Evolutionary conservation across 2,888 invertebrate species (phyloP).

Genomic region (Tuta absoluta): DNA sequence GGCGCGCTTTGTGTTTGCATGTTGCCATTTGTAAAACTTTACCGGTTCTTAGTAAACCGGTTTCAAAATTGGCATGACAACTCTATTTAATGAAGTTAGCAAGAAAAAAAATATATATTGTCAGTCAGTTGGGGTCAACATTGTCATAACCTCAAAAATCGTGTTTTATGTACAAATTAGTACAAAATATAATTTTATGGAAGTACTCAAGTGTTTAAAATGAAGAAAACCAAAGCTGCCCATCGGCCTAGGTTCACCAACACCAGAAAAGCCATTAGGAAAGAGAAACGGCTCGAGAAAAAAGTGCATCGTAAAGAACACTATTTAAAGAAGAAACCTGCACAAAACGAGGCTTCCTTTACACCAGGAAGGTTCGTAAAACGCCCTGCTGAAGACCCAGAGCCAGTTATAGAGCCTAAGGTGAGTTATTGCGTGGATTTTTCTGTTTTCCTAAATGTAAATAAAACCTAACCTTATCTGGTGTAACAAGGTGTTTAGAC

Average conservation of each 20-base stretch:
- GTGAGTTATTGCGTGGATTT: conserved; percentile 38
- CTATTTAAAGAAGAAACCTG: conserved; percentile 63
- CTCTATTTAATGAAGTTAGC: neutral
- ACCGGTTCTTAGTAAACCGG: neutral
- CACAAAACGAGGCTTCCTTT: conserved; percentile 41
- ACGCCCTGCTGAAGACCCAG: conserved; percentile 50
- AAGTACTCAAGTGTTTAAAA: conserved; percentile 29
- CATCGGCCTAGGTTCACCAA: conserved; percentile 55
- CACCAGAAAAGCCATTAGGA: conserved; percentile 86
- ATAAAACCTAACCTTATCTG: neutral
- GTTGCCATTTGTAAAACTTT: neutral
- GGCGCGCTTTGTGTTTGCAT: neutral
- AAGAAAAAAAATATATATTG: conserved; percentile 1
- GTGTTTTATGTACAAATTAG: conserved; percentile 22
- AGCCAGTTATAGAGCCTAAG: conserved; percentile 43
- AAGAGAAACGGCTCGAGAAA: conserved; percentile 85
- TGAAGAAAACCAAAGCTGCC: conserved; percentile 57
- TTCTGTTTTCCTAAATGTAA: too few species aligned
- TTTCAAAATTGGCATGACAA: neutral
- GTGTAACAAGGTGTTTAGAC: neutral
- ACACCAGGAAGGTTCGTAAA: conserved; percentile 66
- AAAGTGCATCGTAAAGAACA: conserved; percentile 79
- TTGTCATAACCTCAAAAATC: conserved; percentile 38
- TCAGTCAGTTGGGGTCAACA: conserved; percentile 14
- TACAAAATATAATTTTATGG: neutral